phyloP scores from a whole-genome alignment of 2,888 invertebrate species.

The Timema cristinae region DNA sequence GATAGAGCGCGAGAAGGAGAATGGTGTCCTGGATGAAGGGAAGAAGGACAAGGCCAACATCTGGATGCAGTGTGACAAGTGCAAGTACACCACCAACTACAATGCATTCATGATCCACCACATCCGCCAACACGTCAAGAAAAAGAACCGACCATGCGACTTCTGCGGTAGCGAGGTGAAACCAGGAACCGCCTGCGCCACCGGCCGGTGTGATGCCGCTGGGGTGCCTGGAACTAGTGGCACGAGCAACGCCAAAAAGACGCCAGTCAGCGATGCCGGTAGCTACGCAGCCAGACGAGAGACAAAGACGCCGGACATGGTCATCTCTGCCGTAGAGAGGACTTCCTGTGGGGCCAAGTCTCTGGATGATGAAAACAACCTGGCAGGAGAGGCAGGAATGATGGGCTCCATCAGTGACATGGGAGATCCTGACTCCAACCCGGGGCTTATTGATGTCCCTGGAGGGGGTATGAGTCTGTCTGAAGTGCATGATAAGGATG shows the following conservation, averaged over 20 bases:
- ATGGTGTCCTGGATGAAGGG: slow-evolving; percentile 15
- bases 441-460: too few relatives aligned
- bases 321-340: too few relatives aligned
- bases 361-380: too few relatives aligned
- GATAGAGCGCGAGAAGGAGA: slow-evolving; percentile 26
- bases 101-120: slow-evolving; percentile 42
- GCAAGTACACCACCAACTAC: slow-evolving; percentile 42
- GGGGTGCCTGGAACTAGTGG: too few relatives aligned
- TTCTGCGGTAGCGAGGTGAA: slow-evolving; percentile 25
- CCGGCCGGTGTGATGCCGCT: too few relatives aligned
- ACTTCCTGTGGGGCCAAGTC: too few relatives aligned
- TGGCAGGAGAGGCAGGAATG: too few relatives aligned
- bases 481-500: not conserved
- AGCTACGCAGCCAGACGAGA: not conserved
- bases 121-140: slow-evolving; percentile 37
- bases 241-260: too few relatives aligned
- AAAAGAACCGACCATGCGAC: slow-evolving; percentile 30
- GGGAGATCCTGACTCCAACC: not conserved
- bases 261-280: not conserved
- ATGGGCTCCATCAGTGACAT: not conserved
- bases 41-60: slow-evolving; percentile 27
- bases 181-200: slow-evolving; percentile 17
- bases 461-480: too few relatives aligned
- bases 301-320: not conserved
- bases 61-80: slow-evolving; percentile 44